Conservation (phyloP, 1,140 invertebrate genomes). For the Leptopilina boulardi region DNA sequence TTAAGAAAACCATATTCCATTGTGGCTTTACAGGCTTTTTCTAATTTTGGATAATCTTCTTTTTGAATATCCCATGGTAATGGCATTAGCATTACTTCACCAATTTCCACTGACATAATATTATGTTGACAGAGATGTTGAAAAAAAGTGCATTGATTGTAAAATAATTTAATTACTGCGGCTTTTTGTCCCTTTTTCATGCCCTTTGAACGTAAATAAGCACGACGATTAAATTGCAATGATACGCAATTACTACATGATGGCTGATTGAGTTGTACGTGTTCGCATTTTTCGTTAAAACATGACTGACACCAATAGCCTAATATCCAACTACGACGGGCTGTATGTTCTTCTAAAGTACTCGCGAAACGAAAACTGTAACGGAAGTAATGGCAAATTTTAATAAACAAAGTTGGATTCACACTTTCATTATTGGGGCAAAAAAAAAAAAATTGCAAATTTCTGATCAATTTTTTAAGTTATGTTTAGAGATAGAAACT, state of each 20-base stretch:
- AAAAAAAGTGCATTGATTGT: conserved; percentile 71
- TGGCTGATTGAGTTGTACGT: conserved; percentile 35
- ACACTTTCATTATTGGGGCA: too few relatives aligned
- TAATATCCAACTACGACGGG: conserved; percentile 65
- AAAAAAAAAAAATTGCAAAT: too few relatives aligned
- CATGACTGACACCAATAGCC: conserved; percentile 67
- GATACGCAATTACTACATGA: conserved; percentile 50
- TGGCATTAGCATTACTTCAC: conserved; percentile 70
- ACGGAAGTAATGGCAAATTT: conserved; percentile 40
- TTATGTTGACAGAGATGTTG: conserved; percentile 63
- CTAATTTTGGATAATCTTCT: conserved; percentile 57
- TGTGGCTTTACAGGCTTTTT: conserved; percentile 60
- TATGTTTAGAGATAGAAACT: too few relatives aligned
- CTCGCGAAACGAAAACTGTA: conserved; percentile 62
- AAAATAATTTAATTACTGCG: conserved; percentile 64
- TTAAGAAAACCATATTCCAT: conserved; percentile 66
- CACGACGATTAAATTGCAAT: conserved; percentile 53
- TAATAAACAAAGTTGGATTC: too few relatives aligned
- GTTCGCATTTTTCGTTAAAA: conserved; percentile 57
- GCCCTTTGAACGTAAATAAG: conserved; percentile 55
- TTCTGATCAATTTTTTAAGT: too few relatives aligned
- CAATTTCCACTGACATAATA: conserved; percentile 54
- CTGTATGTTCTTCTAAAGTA: conserved; percentile 63
- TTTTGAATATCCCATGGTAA: conserved; percentile 54
- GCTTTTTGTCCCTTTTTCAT: conserved; percentile 53